Percentiles rank a stretch among this genome's conserved stretches.
Evolutionary conservation across 2,888 invertebrate species (phyloP).

Genomic region (Orchesellides sinensis): DNA sequence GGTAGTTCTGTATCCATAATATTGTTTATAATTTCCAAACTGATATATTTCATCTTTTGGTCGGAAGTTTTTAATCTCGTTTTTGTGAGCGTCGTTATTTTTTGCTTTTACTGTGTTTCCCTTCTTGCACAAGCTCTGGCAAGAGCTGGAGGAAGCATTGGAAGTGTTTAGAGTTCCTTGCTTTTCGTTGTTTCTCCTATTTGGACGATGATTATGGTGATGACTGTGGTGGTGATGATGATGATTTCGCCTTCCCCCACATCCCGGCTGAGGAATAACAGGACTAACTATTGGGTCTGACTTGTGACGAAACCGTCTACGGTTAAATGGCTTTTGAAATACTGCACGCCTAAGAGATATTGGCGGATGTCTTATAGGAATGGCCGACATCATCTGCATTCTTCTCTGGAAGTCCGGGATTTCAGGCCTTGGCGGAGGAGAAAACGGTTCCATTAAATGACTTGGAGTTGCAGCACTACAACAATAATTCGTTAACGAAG

Average conservation of each 20-base stretch:
- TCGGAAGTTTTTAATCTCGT: constrained; percentile 79
- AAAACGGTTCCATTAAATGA: constrained; percentile 72
- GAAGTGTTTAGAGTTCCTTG: constrained; percentile 68
- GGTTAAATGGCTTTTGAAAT: constrained; percentile 58
- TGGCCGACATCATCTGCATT: constrained; percentile 56
- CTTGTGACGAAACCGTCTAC: constrained; percentile 63
- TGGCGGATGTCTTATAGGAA: constrained; percentile 45
- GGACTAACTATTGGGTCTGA: constrained; percentile 93
- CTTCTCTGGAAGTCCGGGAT: constrained; percentile 65
- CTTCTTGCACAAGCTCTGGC: constrained; percentile 64
- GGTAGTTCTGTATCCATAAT: constrained; percentile 94
- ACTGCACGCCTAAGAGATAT: constrained; percentile 64
- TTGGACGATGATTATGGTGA: constrained; percentile 45
- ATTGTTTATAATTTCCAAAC: constrained; percentile 97
- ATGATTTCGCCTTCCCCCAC: constrained; percentile 71
- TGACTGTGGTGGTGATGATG: constrained; percentile 62
- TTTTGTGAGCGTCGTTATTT: constrained; percentile 37
- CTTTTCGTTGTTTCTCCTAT: constrained; percentile 51
- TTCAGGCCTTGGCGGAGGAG: constrained; percentile 71
- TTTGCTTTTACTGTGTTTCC: constrained; percentile 42
- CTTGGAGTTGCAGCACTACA: constrained; percentile 59
- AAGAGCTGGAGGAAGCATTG: constrained; percentile 65
- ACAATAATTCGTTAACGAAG: constrained; percentile 68
- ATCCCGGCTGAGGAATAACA: constrained; percentile 91
- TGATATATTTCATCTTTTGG: constrained; percentile 89